Conservation (phyloP, 2,797 vertebrate genomes). For the Halcyon smyrnensis region DNA sequence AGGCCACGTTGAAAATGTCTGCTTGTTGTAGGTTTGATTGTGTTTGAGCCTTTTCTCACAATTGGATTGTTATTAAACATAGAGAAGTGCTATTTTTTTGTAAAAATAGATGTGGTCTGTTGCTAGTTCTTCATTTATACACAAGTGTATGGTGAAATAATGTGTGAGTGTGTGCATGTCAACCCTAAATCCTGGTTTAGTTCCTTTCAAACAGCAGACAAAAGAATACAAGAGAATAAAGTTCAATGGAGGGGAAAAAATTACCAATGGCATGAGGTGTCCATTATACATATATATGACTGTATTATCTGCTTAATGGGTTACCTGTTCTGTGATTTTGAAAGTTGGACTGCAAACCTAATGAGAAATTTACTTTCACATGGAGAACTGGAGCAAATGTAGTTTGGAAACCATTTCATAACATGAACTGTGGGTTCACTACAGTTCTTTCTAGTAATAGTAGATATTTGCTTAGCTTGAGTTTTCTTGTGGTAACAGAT, state of each 20-base stretch:
- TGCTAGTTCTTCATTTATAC: neutral
- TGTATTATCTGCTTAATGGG: neutral
- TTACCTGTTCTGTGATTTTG: neutral
- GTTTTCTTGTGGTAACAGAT: neutral
- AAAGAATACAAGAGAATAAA: neutral
- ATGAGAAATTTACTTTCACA: neutral
- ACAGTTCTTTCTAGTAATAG: neutral
- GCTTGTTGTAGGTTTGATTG: neutral
- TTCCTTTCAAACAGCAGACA: neutral
- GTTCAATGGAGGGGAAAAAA: neutral
- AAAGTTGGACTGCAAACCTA: neutral
- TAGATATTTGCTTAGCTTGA: neutral
- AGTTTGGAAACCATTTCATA: neutral
- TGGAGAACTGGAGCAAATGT: neutral
- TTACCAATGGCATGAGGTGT: neutral
- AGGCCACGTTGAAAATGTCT: neutral
- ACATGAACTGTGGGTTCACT: neutral
- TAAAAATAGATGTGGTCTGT: neutral
- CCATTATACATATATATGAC: neutral
- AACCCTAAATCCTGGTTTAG: neutral
- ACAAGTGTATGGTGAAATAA: neutral
- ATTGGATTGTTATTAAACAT: neutral
- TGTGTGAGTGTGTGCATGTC: neutral
- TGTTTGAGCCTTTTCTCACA: rapidly evolving
- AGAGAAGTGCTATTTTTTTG: neutral